Conservation (phyloP, 1,140 invertebrate species). For the Drosophila seguyi region DNA sequence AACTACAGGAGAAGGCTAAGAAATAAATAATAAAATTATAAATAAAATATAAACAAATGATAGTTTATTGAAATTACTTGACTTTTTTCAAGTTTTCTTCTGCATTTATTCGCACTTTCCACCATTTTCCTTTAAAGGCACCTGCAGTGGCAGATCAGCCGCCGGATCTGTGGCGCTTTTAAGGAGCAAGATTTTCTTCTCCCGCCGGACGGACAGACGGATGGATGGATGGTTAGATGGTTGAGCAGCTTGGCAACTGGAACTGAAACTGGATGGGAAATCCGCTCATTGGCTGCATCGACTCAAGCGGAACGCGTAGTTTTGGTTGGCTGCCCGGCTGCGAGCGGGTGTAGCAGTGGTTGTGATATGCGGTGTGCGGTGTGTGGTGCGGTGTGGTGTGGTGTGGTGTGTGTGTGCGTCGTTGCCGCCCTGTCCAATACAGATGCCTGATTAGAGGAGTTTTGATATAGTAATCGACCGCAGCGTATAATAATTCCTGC, state of each 20-base stretch:
- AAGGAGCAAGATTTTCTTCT: not conserved
- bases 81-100: not conserved
- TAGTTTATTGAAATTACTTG: no score
- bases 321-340: constrained; percentile 42
- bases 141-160: not conserved
- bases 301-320: constrained; percentile 50
- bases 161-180: not conserved
- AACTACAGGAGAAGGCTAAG: no score
- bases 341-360: constrained; percentile 13
- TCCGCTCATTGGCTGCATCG: constrained; percentile 48
- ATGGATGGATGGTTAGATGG: not conserved
- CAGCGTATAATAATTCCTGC: constrained; percentile 84
- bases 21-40: no score
- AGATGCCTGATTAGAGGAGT: constrained; percentile 63
- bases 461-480: constrained; percentile 82
- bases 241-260: constrained; percentile 11
- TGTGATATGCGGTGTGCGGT: constrained; percentile 30
- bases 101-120: not conserved
- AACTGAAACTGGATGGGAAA: constrained; percentile 17
- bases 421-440: constrained; percentile 33
- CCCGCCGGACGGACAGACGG: constrained; percentile 1
- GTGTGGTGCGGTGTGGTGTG: constrained; percentile 9
- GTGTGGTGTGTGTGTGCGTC: constrained; percentile 5
- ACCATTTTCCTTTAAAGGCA: not conserved
- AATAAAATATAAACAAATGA: no score